Evolutionary conservation across 1,140 invertebrate genomes (phyloP).

Genomic region (Popillia japonica): DNA sequence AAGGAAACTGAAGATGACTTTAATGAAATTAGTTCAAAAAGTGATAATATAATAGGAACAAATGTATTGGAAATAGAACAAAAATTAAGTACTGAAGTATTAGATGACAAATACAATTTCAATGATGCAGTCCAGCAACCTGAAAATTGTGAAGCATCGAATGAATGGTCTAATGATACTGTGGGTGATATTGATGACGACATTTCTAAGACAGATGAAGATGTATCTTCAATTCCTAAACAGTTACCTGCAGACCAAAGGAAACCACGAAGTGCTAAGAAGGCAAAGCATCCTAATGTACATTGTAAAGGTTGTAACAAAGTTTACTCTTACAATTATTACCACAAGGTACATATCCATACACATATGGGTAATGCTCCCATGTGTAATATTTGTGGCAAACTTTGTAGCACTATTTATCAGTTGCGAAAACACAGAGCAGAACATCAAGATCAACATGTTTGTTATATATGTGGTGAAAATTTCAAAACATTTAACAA

Average conservation of each 20-base stretch:
- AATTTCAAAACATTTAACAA: background rate
- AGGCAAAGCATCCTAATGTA: background rate
- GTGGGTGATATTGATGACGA: background rate
- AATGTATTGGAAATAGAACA: no score
- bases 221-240: background rate
- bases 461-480: conserved; percentile 7
- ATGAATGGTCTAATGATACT: background rate
- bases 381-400: background rate
- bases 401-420: background rate
- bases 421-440: background rate
- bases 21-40: background rate
- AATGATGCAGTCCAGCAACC: background rate
- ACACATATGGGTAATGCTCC: background rate
- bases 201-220: background rate
- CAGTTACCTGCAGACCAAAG: background rate
- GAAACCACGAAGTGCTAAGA: background rate
- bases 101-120: background rate
- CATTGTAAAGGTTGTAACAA: background rate
- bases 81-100: no score
- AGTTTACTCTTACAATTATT: background rate
- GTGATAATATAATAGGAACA: background rate
- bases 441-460: background rate
- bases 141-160: background rate
- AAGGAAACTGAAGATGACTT: background rate
- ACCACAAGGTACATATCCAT: background rate